Evolutionary conservation across 1,140 invertebrate species (phyloP).

Genomic region (Drosophila malerkotliana): DNA sequence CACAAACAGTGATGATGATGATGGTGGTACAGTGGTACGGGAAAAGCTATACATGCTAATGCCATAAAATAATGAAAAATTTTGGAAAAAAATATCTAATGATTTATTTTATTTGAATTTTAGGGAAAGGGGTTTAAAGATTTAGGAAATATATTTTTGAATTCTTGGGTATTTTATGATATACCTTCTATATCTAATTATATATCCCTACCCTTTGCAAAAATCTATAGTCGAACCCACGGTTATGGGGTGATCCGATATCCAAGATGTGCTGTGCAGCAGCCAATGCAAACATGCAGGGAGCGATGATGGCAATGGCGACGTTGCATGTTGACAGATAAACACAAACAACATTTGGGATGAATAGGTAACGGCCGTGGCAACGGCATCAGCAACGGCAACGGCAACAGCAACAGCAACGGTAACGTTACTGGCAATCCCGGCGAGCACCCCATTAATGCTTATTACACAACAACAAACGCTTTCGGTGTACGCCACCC

Average conservation of each 20-base stretch:
- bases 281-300: conserved; percentile 41
- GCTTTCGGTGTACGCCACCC: conserved; percentile 4
- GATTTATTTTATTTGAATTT: not conserved
- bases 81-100: not conserved
- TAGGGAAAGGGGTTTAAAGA: too few relatives aligned
- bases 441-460: conserved; percentile 67
- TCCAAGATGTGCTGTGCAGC: conserved; percentile 28
- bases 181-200: too few relatives aligned
- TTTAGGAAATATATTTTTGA: too few relatives aligned
- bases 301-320: conserved; percentile 47
- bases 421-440: conserved; percentile 40
- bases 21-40: not conserved
- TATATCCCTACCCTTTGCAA: not conserved
- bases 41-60: not conserved
- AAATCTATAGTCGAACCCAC: conserved; percentile 16
- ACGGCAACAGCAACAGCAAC: conserved; percentile 27
- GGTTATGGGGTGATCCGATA: conserved; percentile 20
- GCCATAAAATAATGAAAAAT: not conserved
- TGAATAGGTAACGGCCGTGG: conserved; percentile 62
- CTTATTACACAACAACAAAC: conserved; percentile 72
- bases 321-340: conserved; percentile 79
- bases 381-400: conserved; percentile 20
- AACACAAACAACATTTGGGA: conserved; percentile 75
- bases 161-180: too few relatives aligned
- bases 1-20: conserved; percentile 22